Percentiles rank a stretch among this genome's conserved stretches.
Evolutionary conservation across 1,140 invertebrate genomes (phyloP).

Genomic region (Heliconius nattereri): DNA sequence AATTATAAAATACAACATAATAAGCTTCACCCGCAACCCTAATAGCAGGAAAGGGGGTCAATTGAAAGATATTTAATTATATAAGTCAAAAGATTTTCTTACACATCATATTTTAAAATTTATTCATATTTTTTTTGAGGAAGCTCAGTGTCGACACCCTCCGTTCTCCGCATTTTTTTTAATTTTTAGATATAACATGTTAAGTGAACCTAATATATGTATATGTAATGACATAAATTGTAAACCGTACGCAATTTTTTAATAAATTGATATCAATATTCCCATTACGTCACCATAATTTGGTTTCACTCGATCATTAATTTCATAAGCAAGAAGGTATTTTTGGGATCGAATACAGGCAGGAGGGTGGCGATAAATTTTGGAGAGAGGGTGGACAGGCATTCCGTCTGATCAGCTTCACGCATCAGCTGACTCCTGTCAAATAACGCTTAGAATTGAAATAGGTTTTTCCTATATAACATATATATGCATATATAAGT

Average conservation of each 20-base stretch:
- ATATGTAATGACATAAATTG: too few relatives aligned
- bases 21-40: too few relatives aligned
- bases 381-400: constrained; percentile 10
- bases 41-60: too few relatives aligned
- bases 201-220: too few relatives aligned
- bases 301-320: constrained; percentile 20
- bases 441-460: constrained; percentile 24
- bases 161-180: too few relatives aligned
- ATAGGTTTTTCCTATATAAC: constrained; percentile 11
- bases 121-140: too few relatives aligned
- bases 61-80: too few relatives aligned
- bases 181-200: too few relatives aligned
- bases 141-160: too few relatives aligned
- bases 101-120: too few relatives aligned
- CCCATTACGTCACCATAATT: constrained; percentile 9
- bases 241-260: background rate
- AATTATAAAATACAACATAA: too few relatives aligned
- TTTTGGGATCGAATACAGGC: constrained; percentile 25
- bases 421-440: constrained; percentile 29
- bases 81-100: too few relatives aligned
- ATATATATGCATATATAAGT: background rate
- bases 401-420: constrained; percentile 33
- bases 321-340: constrained; percentile 26
- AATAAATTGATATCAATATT: constrained; percentile 5
- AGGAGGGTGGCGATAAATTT: constrained; percentile 25